phyloP scores from a whole-genome alignment of 2,797 vertebrate species.

The Hoplostethus mediterraneus region DNA sequence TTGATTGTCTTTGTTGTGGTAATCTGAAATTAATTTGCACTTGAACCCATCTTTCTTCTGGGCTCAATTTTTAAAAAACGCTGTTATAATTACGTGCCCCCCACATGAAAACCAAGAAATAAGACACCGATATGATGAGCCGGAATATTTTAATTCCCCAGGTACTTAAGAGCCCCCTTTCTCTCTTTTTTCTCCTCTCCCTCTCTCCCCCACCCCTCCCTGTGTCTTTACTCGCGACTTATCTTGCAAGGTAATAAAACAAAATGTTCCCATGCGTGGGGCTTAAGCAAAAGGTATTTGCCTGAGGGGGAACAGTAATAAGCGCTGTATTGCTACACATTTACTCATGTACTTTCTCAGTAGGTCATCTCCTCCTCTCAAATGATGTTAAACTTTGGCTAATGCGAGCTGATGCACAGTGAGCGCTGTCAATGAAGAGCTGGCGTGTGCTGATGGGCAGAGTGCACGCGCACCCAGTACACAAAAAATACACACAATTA shows the following conservation, averaged over 20 bases:
- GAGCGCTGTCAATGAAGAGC: slow-evolving; percentile 67
- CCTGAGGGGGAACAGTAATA: slow-evolving; percentile 96
- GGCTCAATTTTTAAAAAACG: slow-evolving; percentile 96
- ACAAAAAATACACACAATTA: neutral
- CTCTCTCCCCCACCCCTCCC: slow-evolving; percentile 39
- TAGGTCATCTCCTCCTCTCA: slow-evolving; percentile 91
- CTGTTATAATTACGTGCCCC: slow-evolving; percentile 93
- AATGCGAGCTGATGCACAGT: slow-evolving; percentile 86
- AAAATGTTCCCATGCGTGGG: slow-evolving; percentile 92
- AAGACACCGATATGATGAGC: slow-evolving; percentile 92
- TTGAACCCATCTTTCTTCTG: slow-evolving; percentile 99
- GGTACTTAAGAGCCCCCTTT: slow-evolving; percentile 87
- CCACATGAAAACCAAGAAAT: slow-evolving; percentile 92
- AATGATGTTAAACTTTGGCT: slow-evolving; percentile 91
- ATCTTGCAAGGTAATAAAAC: slow-evolving; percentile 97
- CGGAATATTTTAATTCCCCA: slow-evolving; percentile 95
- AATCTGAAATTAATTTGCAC: slow-evolving; percentile 99
- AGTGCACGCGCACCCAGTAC: neutral
- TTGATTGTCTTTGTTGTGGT: slow-evolving; percentile 99
- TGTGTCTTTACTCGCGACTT: slow-evolving; percentile 85
- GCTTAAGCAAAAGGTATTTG: slow-evolving; percentile 95
- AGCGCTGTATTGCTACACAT: slow-evolving; percentile 91
- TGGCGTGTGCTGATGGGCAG: slow-evolving; percentile 50
- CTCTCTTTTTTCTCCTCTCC: slow-evolving; percentile 22
- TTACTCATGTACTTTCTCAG: slow-evolving; percentile 91